Percentiles rank a stretch among this genome's conserved stretches.
Conservation (phyloP, 2,888 invertebrate species). For the Folsomia candida region DNA sequence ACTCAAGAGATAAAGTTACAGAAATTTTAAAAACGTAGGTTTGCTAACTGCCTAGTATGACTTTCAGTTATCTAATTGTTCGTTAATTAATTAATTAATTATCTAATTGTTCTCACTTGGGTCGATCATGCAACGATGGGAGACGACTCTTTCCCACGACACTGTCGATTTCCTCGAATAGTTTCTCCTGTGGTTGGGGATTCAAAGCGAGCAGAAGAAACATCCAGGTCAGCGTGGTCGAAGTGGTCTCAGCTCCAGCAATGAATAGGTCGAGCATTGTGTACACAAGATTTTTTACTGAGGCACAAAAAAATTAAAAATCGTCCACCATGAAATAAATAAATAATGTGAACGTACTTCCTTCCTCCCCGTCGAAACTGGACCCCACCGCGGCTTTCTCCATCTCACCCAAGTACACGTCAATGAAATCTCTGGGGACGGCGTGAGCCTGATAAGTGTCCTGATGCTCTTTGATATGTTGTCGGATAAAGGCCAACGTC, state of each 20-base stretch:
- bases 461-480: conserved; percentile 37
- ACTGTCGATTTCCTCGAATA: conserved; percentile 38
- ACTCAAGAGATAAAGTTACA: too few species aligned
- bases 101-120: too few species aligned
- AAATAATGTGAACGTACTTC: conserved; percentile 30
- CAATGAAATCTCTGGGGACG: conserved; percentile 44
- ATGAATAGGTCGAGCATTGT: conserved; percentile 39
- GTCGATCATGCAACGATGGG: conserved; percentile 36
- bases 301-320: not conserved
- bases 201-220: conserved; percentile 37
- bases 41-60: too few species aligned
- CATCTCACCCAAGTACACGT: conserved; percentile 42
- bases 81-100: too few species aligned
- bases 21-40: too few species aligned
- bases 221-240: conserved; percentile 40
- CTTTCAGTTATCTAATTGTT: too few species aligned
- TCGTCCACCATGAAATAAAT: not conserved
- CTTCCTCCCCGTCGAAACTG: conserved; percentile 40
- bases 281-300: conserved; percentile 31
- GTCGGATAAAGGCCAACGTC: conserved; percentile 31
- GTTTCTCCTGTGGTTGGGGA: conserved; percentile 40
- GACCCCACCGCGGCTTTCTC: conserved; percentile 14
- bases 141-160: conserved; percentile 35
- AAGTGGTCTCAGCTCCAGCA: conserved; percentile 41
- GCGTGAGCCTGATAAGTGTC: conserved; percentile 34